phyloP scores from a whole-genome alignment of 2,113 vertebrate species.

The Vidua chalybeata region DNA sequence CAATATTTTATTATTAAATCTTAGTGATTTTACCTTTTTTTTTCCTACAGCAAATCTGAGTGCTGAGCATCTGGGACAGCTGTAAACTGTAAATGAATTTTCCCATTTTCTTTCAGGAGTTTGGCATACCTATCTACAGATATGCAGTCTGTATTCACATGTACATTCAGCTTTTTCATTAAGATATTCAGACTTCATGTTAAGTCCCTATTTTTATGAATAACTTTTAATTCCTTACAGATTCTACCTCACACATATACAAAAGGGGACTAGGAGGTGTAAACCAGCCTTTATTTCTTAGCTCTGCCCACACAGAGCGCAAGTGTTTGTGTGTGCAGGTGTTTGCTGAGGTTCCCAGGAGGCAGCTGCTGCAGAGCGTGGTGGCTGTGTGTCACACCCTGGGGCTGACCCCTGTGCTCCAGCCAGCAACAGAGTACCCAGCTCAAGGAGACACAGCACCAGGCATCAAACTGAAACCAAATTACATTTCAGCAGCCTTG shows the following conservation, averaged over 20 bases:
- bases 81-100: background rate
- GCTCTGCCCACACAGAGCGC: background rate
- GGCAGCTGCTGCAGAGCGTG: background rate
- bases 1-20: background rate
- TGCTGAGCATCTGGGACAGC: background rate
- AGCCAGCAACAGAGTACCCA: fast-evolving
- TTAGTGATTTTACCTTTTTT: background rate
- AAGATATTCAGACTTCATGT: background rate
- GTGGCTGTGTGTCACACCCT: fast-evolving
- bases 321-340: background rate
- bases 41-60: background rate
- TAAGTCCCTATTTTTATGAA: background rate
- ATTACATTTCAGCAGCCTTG: background rate
- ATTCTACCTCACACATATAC: background rate
- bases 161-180: background rate
- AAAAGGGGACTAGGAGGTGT: background rate
- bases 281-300: background rate
- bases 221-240: background rate
- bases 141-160: background rate
- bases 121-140: background rate
- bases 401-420: fast-evolving
- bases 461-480: background rate
- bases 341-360: background rate
- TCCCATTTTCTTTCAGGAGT: background rate
- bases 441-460: background rate